phyloP scores from a whole-genome alignment of 2,888 invertebrate species.

The Nemapogon koenigi region DNA sequence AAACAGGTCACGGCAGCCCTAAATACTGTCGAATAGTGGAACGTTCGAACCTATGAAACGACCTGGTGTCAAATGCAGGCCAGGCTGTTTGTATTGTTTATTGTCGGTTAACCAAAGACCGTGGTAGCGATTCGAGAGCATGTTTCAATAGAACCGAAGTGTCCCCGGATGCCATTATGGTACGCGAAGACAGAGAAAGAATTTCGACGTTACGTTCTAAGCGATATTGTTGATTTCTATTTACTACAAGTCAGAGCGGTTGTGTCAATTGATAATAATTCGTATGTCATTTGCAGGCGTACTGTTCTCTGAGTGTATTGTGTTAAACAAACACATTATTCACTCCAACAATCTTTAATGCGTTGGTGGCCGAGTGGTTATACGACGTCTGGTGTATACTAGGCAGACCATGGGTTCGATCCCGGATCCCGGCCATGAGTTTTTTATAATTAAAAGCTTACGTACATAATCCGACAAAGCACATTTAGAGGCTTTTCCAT shows the following conservation, averaged over 20 bases:
- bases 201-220: conserved; percentile 4
- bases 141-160: conserved; percentile 46
- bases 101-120: conserved; percentile 57
- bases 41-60: conserved; percentile 61
- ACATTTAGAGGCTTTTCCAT: no score
- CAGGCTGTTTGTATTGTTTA: conserved; percentile 64
- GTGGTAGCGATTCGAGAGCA: conserved; percentile 31
- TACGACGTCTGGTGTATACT: no score
- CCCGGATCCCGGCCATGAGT: no score
- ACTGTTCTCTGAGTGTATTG: no score
- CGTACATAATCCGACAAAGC: no score
- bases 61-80: conserved; percentile 63
- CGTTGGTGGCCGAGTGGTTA: no score
- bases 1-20: conserved; percentile 63
- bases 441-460: no score
- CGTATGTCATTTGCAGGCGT: no score
- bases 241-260: background rate
- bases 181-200: conserved; percentile 23
- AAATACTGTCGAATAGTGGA: conserved; percentile 58
- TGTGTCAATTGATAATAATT: no score
- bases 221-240: conserved; percentile 5
- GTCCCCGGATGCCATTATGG: conserved; percentile 36
- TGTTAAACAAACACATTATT: no score
- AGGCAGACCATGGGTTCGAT: no score
- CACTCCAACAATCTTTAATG: no score